Conservation (phyloP, 53 echinoderm and acorn worm species). For the Stichopus horrens region DNA sequence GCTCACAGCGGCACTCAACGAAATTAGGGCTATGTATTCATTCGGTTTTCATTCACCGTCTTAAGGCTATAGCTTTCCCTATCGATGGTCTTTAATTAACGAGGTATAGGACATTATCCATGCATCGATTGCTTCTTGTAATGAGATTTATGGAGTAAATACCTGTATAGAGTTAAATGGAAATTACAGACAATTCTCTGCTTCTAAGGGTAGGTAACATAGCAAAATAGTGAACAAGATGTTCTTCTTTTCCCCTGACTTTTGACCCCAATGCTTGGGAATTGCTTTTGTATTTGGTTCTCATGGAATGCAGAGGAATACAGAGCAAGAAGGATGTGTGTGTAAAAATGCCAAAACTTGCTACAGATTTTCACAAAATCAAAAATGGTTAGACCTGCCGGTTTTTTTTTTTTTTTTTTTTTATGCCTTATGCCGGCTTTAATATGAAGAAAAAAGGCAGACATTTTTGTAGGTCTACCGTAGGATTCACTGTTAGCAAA, state of each 20-base stretch:
- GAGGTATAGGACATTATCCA: slow-evolving; percentile 48
- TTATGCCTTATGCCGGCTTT: too few species aligned
- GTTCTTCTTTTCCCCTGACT: neutral
- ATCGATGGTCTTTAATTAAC: slow-evolving; percentile 45
- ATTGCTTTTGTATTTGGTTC: neutral
- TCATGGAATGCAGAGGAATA: neutral
- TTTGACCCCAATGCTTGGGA: neutral
- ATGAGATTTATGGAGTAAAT: slow-evolving; percentile 46
- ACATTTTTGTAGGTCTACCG: too few species aligned
- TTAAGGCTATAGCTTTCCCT: slow-evolving; percentile 10
- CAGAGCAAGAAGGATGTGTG: too few species aligned
- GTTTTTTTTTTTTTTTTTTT: too few species aligned
- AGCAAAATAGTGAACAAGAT: neutral
- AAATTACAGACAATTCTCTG: slow-evolving; percentile 22
- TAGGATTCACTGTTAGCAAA: too few species aligned
- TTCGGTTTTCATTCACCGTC: slow-evolving; percentile 43
- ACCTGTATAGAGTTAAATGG: slow-evolving; percentile 23
- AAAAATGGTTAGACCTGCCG: too few species aligned
- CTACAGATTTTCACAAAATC: too few species aligned
- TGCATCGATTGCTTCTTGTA: slow-evolving; percentile 47
- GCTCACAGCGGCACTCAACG: slow-evolving; percentile 47
- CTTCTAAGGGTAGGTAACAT: neutral
- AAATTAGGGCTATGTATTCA: slow-evolving; percentile 52
- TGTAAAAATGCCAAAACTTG: too few species aligned
- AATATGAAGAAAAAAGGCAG: too few species aligned